A percentile compares a stretch with the other conserved stretches of the same genome.
These are phyloP conservation scores for Syngnathus rostellatus DNA, from an alignment of 2,797 vertebrate species.

Conservation along the genomic window DNA sequence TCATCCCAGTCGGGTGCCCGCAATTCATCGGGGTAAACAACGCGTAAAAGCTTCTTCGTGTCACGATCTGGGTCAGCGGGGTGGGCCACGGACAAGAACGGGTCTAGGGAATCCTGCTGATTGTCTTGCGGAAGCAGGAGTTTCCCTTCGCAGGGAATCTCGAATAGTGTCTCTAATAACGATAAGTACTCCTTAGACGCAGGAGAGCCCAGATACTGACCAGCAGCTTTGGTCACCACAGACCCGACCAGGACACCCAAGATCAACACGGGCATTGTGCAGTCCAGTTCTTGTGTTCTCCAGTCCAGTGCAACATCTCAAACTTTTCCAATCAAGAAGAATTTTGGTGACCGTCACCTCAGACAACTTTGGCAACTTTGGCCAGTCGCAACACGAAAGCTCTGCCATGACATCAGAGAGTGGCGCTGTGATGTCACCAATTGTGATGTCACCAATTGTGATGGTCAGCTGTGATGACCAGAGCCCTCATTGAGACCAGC, in stretches of 20 bases:
- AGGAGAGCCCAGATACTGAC: neutral
- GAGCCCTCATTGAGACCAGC: neutral
- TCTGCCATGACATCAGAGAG: conserved; percentile 4
- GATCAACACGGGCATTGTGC: conserved; percentile 1
- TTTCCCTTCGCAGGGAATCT: neutral
- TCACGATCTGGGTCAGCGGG: neutral
- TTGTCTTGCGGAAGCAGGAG: neutral
- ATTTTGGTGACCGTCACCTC: neutral
- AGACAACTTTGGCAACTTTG: conserved; percentile 1
- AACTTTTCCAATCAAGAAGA: neutral
- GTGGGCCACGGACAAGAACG: neutral
- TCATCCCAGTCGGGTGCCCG: neutral
- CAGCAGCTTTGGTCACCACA: neutral
- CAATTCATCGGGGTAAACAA: neutral
- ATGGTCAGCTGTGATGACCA: neutral
- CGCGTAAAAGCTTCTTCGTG: neutral
- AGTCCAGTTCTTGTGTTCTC: neutral
- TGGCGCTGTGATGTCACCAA: neutral
- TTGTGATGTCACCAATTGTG: neutral
- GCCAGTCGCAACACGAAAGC: neutral
- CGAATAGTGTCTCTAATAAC: neutral
- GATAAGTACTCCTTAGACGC: neutral
- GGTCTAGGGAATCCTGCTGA: neutral
- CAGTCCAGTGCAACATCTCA: neutral
- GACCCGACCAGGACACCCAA: conserved; percentile 1